Evolutionary conservation across 1,140 invertebrate species (phyloP).

Genomic region (Drosophila cardini): DNA sequence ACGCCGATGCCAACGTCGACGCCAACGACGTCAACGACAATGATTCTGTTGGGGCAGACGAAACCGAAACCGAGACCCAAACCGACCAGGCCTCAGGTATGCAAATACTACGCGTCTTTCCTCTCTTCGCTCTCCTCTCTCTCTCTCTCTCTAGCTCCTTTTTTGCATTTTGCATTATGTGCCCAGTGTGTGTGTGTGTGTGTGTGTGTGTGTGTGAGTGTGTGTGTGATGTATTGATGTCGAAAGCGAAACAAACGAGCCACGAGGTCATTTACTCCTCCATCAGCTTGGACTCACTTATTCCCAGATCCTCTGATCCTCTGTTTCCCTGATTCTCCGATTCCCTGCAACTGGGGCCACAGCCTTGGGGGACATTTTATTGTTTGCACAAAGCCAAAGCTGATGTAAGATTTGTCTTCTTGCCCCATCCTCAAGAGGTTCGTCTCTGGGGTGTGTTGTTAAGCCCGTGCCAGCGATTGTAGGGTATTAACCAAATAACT

Average conservation of each 20-base stretch:
- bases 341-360: constrained; percentile 36
- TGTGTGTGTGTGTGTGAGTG: constrained; percentile 26
- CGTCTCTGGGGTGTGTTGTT: constrained; percentile 64
- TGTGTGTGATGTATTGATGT: constrained; percentile 79
- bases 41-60: constrained; percentile 58
- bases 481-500: constrained; percentile 30
- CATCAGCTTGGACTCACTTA: constrained; percentile 36
- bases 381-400: constrained; percentile 80
- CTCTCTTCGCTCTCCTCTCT: background rate
- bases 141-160: background rate
- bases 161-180: constrained; percentile 8
- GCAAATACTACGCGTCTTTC: constrained; percentile 68
- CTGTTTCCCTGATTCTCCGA: constrained; percentile 35
- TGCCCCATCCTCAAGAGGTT: constrained; percentile 29
- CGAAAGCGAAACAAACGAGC: constrained; percentile 83
- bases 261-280: constrained; percentile 79
- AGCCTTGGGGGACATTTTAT: constrained; percentile 84
- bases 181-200: constrained; percentile 57
- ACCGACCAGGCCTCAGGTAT: constrained; percentile 82
- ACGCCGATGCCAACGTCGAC: constrained; percentile 48
- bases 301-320: constrained; percentile 34
- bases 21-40: constrained; percentile 53
- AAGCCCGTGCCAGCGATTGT: constrained; percentile 6
- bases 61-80: constrained; percentile 58
- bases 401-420: constrained; percentile 82